Evolutionary conservation across 2,113 vertebrate species (phyloP).

Genomic region (Geococcyx californianus): DNA sequence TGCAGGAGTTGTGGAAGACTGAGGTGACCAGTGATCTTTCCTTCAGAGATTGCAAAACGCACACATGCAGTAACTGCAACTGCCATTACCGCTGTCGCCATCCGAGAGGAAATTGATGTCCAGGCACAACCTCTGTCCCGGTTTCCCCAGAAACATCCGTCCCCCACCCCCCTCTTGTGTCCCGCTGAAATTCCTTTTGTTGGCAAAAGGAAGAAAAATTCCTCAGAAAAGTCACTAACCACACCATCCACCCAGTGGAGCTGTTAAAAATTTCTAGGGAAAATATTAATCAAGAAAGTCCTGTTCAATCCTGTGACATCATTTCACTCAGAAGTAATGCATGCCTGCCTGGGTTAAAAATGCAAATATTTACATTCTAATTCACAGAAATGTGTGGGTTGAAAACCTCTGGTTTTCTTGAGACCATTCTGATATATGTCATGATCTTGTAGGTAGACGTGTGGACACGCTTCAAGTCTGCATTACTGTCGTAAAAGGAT

Average conservation of each 20-base stretch:
- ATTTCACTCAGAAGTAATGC: background rate
- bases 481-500: background rate
- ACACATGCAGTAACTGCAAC: no score
- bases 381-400: background rate
- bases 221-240: no score
- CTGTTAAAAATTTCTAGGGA: background rate
- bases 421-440: background rate
- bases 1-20: no score
- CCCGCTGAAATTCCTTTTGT: no score
- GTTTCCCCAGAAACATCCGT: no score
- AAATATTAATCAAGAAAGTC: background rate
- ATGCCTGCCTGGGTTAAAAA: background rate
- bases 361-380: background rate
- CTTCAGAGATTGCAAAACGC: no score
- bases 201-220: no score
- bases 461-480: background rate
- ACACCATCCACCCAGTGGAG: background rate
- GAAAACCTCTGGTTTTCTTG: background rate
- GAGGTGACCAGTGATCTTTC: no score
- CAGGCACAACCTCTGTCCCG: no score
- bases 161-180: no score
- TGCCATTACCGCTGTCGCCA: no score
- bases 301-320: background rate
- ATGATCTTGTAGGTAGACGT: background rate
- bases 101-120: no score